Evolutionary conservation across 2,888 invertebrate species (phyloP).

Genomic region (Auanema sp.): DNA sequence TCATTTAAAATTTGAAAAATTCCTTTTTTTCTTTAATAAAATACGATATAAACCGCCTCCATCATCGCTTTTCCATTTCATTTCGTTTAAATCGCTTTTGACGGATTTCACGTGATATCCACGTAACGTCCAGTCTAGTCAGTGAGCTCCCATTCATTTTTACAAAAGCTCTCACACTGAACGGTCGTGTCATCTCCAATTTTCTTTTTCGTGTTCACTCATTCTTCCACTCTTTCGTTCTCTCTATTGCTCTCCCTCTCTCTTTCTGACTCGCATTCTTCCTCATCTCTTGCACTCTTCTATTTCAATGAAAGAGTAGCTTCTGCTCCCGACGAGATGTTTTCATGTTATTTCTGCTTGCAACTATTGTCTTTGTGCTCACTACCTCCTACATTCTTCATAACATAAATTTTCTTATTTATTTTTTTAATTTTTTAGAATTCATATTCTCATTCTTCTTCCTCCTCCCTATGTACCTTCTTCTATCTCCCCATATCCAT

Average conservation of each 20-base stretch:
- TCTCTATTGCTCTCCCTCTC: slow-evolving; percentile 7
- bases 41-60: no score
- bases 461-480: slow-evolving; percentile 1
- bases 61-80: no score
- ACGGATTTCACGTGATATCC: background rate
- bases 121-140: background rate
- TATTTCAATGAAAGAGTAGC: no score
- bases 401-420: no score
- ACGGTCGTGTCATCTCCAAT: background rate
- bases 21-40: background rate
- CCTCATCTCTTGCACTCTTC: background rate
- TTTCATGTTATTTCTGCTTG: no score
- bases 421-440: background rate
- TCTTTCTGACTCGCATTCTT: slow-evolving; percentile 4
- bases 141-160: background rate
- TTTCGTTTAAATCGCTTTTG: no score
- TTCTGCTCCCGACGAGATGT: no score
- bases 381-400: no score
- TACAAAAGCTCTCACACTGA: background rate
- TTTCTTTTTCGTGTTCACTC: background rate
- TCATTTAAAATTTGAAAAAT: background rate
- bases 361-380: no score
- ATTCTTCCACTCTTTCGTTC: background rate
- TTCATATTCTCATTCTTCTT: background rate
- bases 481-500: background rate